phyloP scores from a whole-genome alignment of 2,797 vertebrate genomes.

The Gadopsis marmoratus region DNA sequence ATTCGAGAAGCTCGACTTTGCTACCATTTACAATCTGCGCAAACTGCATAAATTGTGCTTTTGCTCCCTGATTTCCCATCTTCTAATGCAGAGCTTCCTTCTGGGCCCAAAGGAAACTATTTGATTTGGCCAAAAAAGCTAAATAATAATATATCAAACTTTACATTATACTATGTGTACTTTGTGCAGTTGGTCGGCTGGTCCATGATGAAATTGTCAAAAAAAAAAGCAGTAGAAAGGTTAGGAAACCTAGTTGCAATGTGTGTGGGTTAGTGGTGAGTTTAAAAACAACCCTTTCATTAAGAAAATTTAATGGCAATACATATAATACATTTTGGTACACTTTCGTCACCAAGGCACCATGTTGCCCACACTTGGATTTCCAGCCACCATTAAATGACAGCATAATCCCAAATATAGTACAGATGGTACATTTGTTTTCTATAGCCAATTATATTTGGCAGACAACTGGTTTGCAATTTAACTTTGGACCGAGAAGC shows the following conservation, averaged over 20 bases:
- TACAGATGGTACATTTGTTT: neutral
- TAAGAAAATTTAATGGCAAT: too few relatives aligned
- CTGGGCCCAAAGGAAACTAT: neutral
- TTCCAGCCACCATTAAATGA: neutral
- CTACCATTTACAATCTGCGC: conserved; percentile 9
- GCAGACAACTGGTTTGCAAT: neutral
- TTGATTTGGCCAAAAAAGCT: neutral
- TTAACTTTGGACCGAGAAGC: neutral
- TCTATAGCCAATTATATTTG: neutral
- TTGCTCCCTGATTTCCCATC: too few relatives aligned
- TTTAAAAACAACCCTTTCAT: too few relatives aligned
- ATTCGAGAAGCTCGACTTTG: neutral
- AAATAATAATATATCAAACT: neutral
- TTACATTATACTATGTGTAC: neutral
- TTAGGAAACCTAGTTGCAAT: neutral
- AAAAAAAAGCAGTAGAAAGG: neutral
- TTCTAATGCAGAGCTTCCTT: neutral
- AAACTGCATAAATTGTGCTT: neutral
- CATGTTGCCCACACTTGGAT: too few relatives aligned
- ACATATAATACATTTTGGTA: neutral
- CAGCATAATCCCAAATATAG: neutral
- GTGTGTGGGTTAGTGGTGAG: neutral
- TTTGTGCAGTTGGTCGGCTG: neutral
- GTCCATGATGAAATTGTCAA: neutral
- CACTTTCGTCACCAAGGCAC: too few relatives aligned